Base-by-base conservation (phyloP, 2,888 invertebrate genomes). In the Cephus rjabovi region DNA sequence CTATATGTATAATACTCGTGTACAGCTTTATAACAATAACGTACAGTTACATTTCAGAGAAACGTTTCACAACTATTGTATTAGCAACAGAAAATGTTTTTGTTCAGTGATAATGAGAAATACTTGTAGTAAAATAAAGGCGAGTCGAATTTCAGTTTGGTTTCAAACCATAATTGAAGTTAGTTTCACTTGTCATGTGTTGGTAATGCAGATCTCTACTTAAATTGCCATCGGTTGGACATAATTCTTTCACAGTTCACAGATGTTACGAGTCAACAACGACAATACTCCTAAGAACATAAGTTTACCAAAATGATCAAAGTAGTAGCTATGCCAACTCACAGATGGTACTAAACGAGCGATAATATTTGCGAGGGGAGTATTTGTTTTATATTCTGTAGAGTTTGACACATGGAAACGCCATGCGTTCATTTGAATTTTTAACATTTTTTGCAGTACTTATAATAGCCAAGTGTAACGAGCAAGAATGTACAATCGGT, bases 401-500 rank as follows among this genome's bases (percentile, higher is more conserved):
- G 0, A 2, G 56, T 56, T 56, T 56, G 56, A 23, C 56, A 23
- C 56, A 23, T 56, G 56, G 56, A 56, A 23, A 23, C 56, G 2
- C 56, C 23, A 56, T 56, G 56, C 56, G 23, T 56, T 23, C 56
- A 2, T 23, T 56, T 23, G 56, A 56, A 23, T 56, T 9, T 23
- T 56, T 56, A 6, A 56, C 1, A 56, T 56, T 56, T 56, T 56
- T 56, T 9, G 23, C 23, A 23, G 9, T 56, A 23, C 31, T 31
- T 71, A 9, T 71, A 34, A 71, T 34, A 34, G 71, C 23, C 11
- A 71, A 71, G 12, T 31, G 12, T 35, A 56, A 34, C 74, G 82
- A 85, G 30, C 79, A 83, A 69, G 80, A 83, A 75, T 87, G 87
- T 80, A 79, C 82, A 6, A 73, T 79, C 9, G 77, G 82, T 4